phyloP scores from a whole-genome alignment of 2,797 vertebrate genomes.

The Pitangus sulphuratus region DNA sequence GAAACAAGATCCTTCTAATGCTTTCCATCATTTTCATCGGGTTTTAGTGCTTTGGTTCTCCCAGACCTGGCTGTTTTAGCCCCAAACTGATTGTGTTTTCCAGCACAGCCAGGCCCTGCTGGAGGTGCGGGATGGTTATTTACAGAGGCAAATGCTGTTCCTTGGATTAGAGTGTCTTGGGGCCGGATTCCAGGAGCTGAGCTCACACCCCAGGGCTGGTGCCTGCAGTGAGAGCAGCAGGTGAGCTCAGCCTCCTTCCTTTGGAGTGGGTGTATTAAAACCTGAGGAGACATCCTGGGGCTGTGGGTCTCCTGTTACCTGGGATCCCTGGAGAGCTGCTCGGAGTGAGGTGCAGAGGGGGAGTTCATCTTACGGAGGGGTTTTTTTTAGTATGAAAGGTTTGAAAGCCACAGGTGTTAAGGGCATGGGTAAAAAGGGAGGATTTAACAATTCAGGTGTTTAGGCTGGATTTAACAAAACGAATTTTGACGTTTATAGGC shows the following conservation, averaged over 20 bases:
- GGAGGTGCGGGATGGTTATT: background rate
- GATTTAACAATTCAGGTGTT: background rate
- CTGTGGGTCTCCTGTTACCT: background rate
- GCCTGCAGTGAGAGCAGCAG: background rate
- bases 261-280: background rate
- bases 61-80: background rate
- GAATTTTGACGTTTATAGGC: background rate
- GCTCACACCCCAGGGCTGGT: background rate
- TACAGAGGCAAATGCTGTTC: background rate
- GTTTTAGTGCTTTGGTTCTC: background rate
- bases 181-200: background rate
- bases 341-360: accelerated
- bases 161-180: accelerated
- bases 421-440: background rate
- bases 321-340: background rate
- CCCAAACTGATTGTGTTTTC: background rate
- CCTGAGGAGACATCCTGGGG: background rate
- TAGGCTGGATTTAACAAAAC: background rate
- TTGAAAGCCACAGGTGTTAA: background rate
- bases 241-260: background rate
- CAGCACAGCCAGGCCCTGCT: background rate
- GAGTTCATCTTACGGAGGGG: background rate
- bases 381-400: background rate
- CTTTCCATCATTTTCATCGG: background rate
- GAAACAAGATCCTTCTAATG: background rate